These are phyloP conservation scores for Leucoraja erinaceus DNA, from an alignment of 2,113 vertebrate genomes.

Conservation along the genomic window DNA sequence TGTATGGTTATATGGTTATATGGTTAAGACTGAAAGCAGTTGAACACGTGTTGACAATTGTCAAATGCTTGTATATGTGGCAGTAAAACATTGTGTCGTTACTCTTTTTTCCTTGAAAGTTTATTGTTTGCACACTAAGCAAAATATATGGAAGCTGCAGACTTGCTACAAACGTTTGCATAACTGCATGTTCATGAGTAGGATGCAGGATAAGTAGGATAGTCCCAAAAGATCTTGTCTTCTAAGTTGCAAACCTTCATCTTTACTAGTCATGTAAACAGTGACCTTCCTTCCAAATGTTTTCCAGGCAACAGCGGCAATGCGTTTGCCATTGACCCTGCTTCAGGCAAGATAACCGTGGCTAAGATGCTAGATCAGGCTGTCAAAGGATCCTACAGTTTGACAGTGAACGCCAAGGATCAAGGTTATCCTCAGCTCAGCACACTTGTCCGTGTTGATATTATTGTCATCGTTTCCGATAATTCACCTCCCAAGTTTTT, in stretches of 20 bases:
- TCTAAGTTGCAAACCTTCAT: neutral
- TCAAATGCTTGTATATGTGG: neutral
- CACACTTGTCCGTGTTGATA: constrained; percentile 67
- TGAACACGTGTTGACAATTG: neutral
- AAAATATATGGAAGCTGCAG: neutral
- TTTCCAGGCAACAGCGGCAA: constrained; percentile 75
- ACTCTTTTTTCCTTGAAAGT: neutral
- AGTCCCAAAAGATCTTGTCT: neutral
- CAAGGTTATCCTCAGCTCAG: constrained; percentile 74
- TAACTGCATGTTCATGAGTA: neutral
- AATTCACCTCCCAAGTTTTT: constrained; percentile 74
- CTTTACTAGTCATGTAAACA: neutral
- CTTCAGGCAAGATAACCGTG: constrained; percentile 71
- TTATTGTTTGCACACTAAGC: neutral
- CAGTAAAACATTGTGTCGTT: neutral
- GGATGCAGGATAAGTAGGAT: neutral
- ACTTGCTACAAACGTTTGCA: neutral
- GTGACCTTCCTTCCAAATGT: constrained; percentile 1
- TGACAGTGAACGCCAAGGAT: constrained; percentile 80
- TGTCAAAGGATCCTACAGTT: constrained; percentile 62
- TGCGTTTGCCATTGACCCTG: constrained; percentile 67
- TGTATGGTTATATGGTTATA: no score
- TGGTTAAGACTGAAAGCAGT: neutral
- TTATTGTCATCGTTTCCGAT: constrained; percentile 67
- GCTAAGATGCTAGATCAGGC: constrained; percentile 61